phyloP scores from a whole-genome alignment of 2,113 vertebrate species.

The Crotophaga sulcirostris region DNA sequence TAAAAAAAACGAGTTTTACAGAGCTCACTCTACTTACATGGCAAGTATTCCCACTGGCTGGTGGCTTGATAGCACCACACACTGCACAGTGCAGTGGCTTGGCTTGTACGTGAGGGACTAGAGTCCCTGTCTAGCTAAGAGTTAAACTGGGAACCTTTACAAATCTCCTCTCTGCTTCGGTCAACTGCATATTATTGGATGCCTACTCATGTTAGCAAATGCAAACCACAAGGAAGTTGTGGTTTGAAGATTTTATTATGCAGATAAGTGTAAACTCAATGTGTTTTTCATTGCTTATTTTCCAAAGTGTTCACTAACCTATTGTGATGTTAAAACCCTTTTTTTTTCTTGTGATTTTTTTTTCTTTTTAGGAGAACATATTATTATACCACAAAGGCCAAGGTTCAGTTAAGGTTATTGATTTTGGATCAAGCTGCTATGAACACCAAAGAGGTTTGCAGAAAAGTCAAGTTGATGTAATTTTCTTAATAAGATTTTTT shows the following conservation, averaged over 20 bases:
- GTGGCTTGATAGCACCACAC: neutral
- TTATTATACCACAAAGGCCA: slow-evolving; percentile 88
- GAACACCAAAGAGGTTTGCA: slow-evolving; percentile 89
- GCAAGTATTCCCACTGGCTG: neutral
- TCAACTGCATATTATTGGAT: neutral
- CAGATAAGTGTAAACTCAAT: neutral
- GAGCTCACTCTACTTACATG: neutral
- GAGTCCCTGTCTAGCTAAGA: neutral
- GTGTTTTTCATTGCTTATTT: neutral
- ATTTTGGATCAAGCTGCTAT: slow-evolving; percentile 96
- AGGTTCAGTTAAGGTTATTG: slow-evolving; percentile 92
- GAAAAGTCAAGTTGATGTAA: slow-evolving; percentile 68
- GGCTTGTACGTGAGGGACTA: neutral
- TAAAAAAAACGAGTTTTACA: neutral
- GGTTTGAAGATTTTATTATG: neutral
- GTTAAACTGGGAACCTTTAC: neutral
- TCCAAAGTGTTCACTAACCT: neutral
- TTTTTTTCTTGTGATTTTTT: neutral
- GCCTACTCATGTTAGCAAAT: neutral
- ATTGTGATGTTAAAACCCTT: neutral
- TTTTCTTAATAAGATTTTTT: slow-evolving; percentile 61
- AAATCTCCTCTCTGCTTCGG: neutral
- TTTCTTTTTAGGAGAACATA: slow-evolving; percentile 87
- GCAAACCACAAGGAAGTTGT: neutral
- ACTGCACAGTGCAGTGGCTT: too few species aligned